Conservation (phyloP, 2,113 vertebrate species). For the Forbesichthys agassizii region DNA sequence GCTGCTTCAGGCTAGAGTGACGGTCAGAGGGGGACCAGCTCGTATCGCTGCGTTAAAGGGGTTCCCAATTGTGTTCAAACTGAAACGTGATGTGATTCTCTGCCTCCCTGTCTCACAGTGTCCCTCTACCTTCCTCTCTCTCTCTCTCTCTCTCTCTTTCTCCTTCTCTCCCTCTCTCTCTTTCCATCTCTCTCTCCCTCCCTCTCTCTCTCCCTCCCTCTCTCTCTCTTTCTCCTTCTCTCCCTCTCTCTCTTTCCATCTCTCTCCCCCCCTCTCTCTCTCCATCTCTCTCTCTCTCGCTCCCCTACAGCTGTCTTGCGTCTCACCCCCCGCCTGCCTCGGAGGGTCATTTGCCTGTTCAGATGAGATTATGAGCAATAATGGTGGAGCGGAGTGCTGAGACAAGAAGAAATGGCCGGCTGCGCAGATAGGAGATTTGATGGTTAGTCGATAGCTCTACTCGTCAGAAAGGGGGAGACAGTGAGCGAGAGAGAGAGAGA, state of each 20-base stretch:
- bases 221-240: neutral
- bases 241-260: slow-evolving; percentile 10
- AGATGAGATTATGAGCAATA: slow-evolving; percentile 80
- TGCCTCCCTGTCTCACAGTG: neutral
- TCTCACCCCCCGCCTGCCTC: slow-evolving; percentile 42
- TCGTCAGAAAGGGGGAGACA: slow-evolving; percentile 10
- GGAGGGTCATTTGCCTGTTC: slow-evolving; percentile 76
- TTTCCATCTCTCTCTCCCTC: neutral
- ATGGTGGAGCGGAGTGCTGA: slow-evolving; percentile 79
- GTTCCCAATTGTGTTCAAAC: too few relatives aligned
- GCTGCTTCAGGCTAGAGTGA: slow-evolving; percentile 37
- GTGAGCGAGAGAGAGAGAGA: slow-evolving; percentile 32
- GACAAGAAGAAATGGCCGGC: slow-evolving; percentile 77
- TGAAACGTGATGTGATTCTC: neutral
- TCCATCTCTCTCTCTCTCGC: neutral
- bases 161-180: neutral
- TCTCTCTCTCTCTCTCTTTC: neutral
- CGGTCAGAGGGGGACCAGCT: slow-evolving; percentile 5
- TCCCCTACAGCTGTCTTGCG: neutral
- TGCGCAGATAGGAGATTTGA: slow-evolving; percentile 75
- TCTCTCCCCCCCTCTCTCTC: neutral
- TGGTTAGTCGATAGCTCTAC: slow-evolving; percentile 77
- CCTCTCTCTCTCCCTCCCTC: neutral
- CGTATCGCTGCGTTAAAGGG: neutral
- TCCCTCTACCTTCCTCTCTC: neutral